Conservation (phyloP, 2,888 invertebrate genomes). For the Nasonovia ribisnigri region DNA sequence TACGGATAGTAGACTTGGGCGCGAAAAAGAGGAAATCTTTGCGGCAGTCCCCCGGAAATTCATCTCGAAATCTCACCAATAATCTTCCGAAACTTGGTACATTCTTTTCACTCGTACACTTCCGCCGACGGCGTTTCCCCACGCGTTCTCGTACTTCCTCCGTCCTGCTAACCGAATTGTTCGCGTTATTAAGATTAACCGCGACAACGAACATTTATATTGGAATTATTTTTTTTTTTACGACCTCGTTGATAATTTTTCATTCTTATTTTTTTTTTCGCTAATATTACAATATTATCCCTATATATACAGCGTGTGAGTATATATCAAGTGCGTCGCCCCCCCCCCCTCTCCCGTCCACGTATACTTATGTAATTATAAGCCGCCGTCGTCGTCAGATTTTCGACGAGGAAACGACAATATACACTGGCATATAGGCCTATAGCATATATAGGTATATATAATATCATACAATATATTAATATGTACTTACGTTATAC, state of each 20-base stretch:
- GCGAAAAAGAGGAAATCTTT: too few species aligned
- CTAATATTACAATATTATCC: neutral
- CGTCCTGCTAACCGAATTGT: too few species aligned
- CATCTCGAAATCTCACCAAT: neutral
- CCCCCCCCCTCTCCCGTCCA: neutral
- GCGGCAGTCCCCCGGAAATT: neutral
- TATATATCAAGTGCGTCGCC: neutral
- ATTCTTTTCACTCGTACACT: neutral
- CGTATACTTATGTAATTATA: neutral
- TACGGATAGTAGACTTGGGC: too few species aligned
- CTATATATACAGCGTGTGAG: neutral
- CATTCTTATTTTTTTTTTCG: neutral
- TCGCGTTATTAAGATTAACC: slow-evolving; percentile 19
- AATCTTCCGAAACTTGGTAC: neutral
- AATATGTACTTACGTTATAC: neutral
- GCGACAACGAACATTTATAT: neutral
- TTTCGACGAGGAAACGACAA: too few species aligned
- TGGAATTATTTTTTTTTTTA: neutral
- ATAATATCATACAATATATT: neutral
- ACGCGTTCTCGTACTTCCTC: neutral
- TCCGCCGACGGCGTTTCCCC: neutral
- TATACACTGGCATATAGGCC: neutral
- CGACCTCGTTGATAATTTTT: slow-evolving; percentile 13
- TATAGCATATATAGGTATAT: neutral
- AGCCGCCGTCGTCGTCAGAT: neutral